phyloP scores from a whole-genome alignment of 2,888 invertebrate species.

The Zonitis immaculata region DNA sequence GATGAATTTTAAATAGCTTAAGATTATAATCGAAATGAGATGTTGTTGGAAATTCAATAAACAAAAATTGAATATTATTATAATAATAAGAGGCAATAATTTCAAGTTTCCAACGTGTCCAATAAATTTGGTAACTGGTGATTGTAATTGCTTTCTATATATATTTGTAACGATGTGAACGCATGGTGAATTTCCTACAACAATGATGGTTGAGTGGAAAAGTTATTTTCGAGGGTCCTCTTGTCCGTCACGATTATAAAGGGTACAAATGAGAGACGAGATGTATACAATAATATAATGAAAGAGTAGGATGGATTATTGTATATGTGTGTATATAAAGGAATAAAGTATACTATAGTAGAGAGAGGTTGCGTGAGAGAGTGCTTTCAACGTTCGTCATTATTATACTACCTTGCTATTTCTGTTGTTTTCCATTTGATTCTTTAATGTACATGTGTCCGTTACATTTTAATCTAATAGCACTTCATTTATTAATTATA shows the following conservation, averaged over 20 bases:
- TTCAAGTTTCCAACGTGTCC: no score
- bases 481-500: background rate
- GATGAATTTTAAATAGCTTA: no score
- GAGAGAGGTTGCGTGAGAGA: background rate
- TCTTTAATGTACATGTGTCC: background rate
- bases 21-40: no score
- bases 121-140: background rate
- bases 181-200: background rate
- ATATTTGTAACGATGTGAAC: background rate
- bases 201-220: background rate
- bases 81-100: no score
- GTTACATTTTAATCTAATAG: background rate
- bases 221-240: background rate
- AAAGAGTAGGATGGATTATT: background rate
- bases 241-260: background rate
- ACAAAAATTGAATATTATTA: no score
- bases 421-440: background rate
- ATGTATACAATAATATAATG: background rate
- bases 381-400: background rate
- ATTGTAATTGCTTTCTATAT: background rate
- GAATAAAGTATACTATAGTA: background rate
- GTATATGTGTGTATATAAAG: no score
- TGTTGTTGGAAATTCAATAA: no score
- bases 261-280: background rate
- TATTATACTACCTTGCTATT: background rate